Percentiles rank a stretch among this genome's conserved stretches.
Evolutionary conservation across 2,797 vertebrate species (phyloP).

Genomic region (Morelia viridis): DNA sequence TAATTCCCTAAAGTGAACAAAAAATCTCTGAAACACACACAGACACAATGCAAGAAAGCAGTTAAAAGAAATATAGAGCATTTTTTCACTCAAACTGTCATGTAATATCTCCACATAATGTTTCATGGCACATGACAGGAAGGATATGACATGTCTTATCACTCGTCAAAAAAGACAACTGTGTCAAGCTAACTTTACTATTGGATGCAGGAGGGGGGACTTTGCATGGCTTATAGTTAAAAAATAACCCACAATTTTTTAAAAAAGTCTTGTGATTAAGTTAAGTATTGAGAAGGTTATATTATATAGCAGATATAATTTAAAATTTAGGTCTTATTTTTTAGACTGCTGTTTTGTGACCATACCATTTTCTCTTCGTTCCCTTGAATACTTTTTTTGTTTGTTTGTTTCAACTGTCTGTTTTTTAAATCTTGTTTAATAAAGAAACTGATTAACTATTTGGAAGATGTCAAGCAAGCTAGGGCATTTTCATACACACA

Average conservation of each 20-base stretch:
- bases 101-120: slow-evolving; percentile 50
- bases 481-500: neutral
- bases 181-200: slow-evolving; percentile 59
- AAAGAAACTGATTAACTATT: slow-evolving; percentile 53
- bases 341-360: slow-evolving; percentile 53
- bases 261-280: slow-evolving; percentile 32
- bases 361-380: slow-evolving; percentile 49
- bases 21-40: slow-evolving; percentile 61
- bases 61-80: slow-evolving; percentile 63
- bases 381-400: slow-evolving; percentile 39
- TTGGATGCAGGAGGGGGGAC: slow-evolving; percentile 22
- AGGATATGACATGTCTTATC: slow-evolving; percentile 63
- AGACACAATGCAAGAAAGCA: slow-evolving; percentile 48
- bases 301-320: slow-evolving; percentile 62
- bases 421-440: slow-evolving; percentile 38
- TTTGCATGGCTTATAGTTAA: slow-evolving; percentile 50
- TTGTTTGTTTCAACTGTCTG: slow-evolving; percentile 23
- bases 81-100: slow-evolving; percentile 62
- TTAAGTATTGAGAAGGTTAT: slow-evolving; percentile 42
- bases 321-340: slow-evolving; percentile 37
- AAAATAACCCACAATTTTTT: slow-evolving; percentile 2
- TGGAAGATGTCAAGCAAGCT: slow-evolving; percentile 55
- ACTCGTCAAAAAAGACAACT: slow-evolving; percentile 64
- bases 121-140: slow-evolving; percentile 65
- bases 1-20: slow-evolving; percentile 61